A percentile compares a stretch with the other conserved stretches of the same genome.
These are phyloP conservation scores for Drosophila borealis DNA, from an alignment of 2,888 invertebrate genomes.

Conservation along the genomic window DNA sequence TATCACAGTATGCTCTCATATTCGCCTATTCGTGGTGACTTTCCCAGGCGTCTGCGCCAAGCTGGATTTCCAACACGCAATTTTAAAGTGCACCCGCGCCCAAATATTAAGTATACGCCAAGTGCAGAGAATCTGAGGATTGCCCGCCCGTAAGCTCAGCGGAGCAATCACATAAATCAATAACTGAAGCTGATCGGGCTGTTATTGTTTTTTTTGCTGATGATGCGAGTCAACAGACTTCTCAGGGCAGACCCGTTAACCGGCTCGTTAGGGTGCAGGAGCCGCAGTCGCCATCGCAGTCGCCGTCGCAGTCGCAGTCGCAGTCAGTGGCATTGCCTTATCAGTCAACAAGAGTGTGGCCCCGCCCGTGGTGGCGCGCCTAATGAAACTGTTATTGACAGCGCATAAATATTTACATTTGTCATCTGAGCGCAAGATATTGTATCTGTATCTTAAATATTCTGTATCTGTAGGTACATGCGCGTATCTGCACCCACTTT, in stretches of 20 bases:
- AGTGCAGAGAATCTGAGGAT: slow-evolving; percentile 2
- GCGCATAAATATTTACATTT: slow-evolving; percentile 48
- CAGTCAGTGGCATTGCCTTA: slow-evolving; percentile 29
- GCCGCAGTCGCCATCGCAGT: too few relatives aligned
- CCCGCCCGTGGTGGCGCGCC: slow-evolving; percentile 5
- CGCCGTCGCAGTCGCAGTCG: not conserved
- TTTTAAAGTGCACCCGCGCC: slow-evolving; percentile 2
- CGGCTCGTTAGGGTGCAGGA: slow-evolving; percentile 10
- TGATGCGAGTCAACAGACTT: slow-evolving; percentile 11
- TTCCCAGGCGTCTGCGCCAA: not conserved
- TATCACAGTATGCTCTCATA: not conserved
- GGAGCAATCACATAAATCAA: not conserved
- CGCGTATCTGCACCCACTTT: slow-evolving; percentile 14
- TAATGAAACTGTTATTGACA: slow-evolving; percentile 48
- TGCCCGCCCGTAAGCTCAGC: not conserved
- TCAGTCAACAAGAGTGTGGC: slow-evolving; percentile 34
- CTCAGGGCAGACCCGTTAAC: slow-evolving; percentile 14
- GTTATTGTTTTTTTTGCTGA: not conserved
- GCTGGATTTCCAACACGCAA: slow-evolving; percentile 9
- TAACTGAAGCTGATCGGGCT: not conserved
- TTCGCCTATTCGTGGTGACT: not conserved
- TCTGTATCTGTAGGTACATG: slow-evolving; percentile 5
- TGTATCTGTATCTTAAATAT: slow-evolving; percentile 23
- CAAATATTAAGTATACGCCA: slow-evolving; percentile 35
- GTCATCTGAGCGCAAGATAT: slow-evolving; percentile 27